These are phyloP conservation scores for Micromys minutus DNA, from an alignment of 2,113 vertebrate species.

Conservation along the genomic window DNA sequence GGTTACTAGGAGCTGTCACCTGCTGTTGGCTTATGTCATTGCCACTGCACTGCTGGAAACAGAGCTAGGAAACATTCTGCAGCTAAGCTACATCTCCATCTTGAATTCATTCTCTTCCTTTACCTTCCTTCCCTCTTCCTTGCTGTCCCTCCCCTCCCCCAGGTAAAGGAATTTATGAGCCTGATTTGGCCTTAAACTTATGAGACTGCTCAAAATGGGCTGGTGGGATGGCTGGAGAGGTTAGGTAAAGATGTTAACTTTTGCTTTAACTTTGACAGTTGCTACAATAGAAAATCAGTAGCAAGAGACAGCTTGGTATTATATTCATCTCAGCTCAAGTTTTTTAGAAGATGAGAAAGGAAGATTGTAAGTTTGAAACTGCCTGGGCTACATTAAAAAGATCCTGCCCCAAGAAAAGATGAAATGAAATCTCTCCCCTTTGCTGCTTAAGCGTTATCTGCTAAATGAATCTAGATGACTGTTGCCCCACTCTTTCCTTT, in stretches of 20 bases:
- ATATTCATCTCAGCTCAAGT: background rate
- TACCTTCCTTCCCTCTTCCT: background rate
- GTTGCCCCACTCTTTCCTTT: background rate
- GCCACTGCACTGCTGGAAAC: too few species aligned
- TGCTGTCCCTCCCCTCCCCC: background rate
- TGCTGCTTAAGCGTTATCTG: background rate
- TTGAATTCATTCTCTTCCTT: background rate
- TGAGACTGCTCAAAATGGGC: background rate
- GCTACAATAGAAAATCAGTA: background rate
- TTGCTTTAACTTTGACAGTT: background rate
- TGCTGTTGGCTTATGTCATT: background rate
- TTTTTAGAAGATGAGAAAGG: background rate
- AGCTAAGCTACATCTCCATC: background rate
- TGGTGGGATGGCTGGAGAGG: background rate
- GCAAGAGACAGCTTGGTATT: background rate
- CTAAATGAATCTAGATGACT: background rate
- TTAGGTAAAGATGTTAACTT: background rate
- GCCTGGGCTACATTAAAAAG: background rate
- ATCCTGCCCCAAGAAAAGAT: background rate
- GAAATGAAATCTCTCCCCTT: conserved; percentile 25
- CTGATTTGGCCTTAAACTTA: background rate
- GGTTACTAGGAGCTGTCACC: background rate
- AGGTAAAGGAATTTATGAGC: background rate
- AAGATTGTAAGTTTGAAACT: background rate
- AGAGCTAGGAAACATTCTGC: background rate